Base-by-base conservation (phyloP, 2,888 invertebrate genomes). In the Eilema sororculum region DNA sequence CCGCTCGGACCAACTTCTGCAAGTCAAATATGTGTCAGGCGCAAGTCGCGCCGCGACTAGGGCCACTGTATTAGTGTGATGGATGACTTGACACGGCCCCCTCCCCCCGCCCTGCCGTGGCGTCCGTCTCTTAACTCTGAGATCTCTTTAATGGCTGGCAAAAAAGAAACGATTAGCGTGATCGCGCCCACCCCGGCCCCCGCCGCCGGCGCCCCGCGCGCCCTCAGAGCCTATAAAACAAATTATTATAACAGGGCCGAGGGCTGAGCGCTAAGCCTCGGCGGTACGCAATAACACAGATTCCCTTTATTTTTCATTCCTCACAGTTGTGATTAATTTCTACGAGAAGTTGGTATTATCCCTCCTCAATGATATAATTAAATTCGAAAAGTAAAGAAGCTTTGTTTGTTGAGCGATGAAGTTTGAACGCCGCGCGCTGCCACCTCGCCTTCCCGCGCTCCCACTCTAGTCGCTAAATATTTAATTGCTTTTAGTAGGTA, bases 281-380 rank as follows among this genome's bases (percentile, higher is more conserved):
- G 62, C 64, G 67, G 67, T 69, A 69, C 75, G 73, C 76, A 79
- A 80, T 80, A 79, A 78, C 71, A 72, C 65, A 68, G 71, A 80
- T 82, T 81, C 75, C 71, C 79, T 81, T 82, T 79, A 78, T 82
- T 81, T 78, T 77, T 73, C 73, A 76, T 79, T 79, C 72, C 63
- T 71, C 62, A 68, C 72, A 81, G 67, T 83, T 80, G 67, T 80
- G 80, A 84, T 85, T 85, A 83, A 85, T 85, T 85, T 80, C 61
- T 77, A 81, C 76, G 82, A 81, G 77, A 81, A 81, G 75, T 71
- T 69, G 68, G 69, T 67, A 68, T 84, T 77, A 81, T 81, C 74
- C 73, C 80, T 81, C 79, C 78, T 72, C 78, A 86, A 76, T 81
- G 71, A 80, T 80, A 80, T 86, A 84, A 86, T 85, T 83, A 81